phyloP scores from a whole-genome alignment of 2,113 vertebrate genomes.

The Baryphthengus martii region DNA sequence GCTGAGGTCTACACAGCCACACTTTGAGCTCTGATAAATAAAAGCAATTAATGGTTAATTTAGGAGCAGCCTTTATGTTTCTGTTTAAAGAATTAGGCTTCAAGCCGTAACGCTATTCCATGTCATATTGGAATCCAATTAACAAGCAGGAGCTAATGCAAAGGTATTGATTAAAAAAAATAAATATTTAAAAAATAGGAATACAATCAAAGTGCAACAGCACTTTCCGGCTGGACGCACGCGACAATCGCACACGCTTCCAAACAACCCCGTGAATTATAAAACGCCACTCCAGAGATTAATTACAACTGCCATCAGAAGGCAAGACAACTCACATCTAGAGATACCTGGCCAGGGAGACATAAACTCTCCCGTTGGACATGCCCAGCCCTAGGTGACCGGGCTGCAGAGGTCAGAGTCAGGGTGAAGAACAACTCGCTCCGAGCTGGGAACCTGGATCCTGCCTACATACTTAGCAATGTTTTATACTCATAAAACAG shows the following conservation, averaged over 20 bases:
- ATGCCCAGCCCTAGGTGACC: accelerated
- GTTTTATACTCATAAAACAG: neutral
- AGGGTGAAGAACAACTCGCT: neutral
- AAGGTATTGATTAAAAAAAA: neutral
- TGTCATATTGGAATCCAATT: neutral
- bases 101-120: neutral
- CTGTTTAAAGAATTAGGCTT: neutral
- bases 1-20: neutral
- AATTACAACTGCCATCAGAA: neutral
- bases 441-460: neutral
- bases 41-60: neutral
- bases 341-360: neutral
- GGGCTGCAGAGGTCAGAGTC: neutral
- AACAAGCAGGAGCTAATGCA: neutral
- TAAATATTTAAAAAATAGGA: neutral
- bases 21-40: neutral
- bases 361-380: neutral
- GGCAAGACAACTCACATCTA: neutral
- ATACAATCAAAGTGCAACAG: neutral
- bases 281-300: neutral
- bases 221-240: neutral
- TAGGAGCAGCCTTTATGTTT: neutral
- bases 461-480: accelerated
- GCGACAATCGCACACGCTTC: neutral
- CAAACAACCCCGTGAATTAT: neutral